These are phyloP conservation scores for Coleophora flavipennella DNA, from an alignment of 2,888 invertebrate species.

Conservation along the genomic window DNA sequence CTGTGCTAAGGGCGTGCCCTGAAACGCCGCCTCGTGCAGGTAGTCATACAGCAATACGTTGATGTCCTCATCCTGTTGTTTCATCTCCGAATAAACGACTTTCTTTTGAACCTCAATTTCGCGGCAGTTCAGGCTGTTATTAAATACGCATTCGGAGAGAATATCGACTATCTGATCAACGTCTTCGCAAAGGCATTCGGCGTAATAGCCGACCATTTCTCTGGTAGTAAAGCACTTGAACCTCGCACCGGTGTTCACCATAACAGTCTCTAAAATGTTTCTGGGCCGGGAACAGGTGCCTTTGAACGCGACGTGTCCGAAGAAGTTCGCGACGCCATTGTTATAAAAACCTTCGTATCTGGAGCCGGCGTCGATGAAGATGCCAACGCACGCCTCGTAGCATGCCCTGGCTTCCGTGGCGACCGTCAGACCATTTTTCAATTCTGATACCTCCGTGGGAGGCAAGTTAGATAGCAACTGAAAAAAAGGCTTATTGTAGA, in stretches of 20 bases:
- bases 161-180: slow-evolving; percentile 91
- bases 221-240: slow-evolving; percentile 96
- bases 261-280: slow-evolving; percentile 88
- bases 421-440: slow-evolving; percentile 88
- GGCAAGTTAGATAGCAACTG: slow-evolving; percentile 77
- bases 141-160: slow-evolving; percentile 93
- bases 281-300: slow-evolving; percentile 85
- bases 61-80: slow-evolving; percentile 37
- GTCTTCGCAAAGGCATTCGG: slow-evolving; percentile 91
- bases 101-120: slow-evolving; percentile 47
- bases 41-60: slow-evolving; percentile 46
- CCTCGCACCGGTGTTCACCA: slow-evolving; percentile 95
- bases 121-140: slow-evolving; percentile 66
- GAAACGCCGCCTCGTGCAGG: slow-evolving; percentile 54
- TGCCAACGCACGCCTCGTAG: slow-evolving; percentile 50
- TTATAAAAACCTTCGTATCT: slow-evolving; percentile 38
- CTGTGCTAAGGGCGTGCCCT: slow-evolving; percentile 51
- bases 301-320: slow-evolving; percentile 54
- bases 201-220: slow-evolving; percentile 97
- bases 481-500: too few species aligned
- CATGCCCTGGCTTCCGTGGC: slow-evolving; percentile 80
- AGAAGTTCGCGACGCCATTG: slow-evolving; percentile 52
- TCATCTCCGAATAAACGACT: slow-evolving; percentile 44
- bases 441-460: slow-evolving; percentile 81
- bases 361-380: slow-evolving; percentile 47